Percentiles rank a stretch among this genome's conserved stretches.
Conservation (phyloP, 2,888 invertebrate genomes). For the Camptogramma bilineatum region DNA sequence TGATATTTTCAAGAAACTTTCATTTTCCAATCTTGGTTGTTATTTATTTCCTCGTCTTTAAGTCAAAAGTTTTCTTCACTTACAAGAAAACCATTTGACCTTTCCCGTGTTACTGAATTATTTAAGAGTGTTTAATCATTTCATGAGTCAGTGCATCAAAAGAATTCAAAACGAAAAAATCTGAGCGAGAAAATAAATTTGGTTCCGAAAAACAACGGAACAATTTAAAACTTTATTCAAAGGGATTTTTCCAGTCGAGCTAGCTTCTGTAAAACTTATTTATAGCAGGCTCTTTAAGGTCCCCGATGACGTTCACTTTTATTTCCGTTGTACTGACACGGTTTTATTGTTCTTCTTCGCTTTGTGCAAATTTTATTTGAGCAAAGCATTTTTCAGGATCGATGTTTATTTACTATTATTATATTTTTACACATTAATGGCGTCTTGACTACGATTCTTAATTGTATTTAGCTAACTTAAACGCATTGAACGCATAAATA, state of each 20-base stretch:
- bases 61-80: not conserved
- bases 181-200: constrained; percentile 17
- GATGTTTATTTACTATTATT: too few species aligned
- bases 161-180: constrained; percentile 16
- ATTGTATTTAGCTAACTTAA: too few species aligned
- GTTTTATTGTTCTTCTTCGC: constrained; percentile 21
- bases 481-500: too few species aligned
- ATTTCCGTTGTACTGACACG: constrained; percentile 31
- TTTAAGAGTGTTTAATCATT: constrained; percentile 9
- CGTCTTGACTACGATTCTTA: too few species aligned
- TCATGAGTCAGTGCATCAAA: constrained; percentile 17
- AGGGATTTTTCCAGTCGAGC: constrained; percentile 30
- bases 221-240: constrained; percentile 34
- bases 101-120: not conserved
- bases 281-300: constrained; percentile 33
- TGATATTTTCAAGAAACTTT: too few species aligned
- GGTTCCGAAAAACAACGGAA: constrained; percentile 21
- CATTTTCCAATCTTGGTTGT: too few species aligned
- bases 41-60: too few species aligned
- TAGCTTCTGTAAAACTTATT: constrained; percentile 35
- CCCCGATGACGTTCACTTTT: constrained; percentile 30
- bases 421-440: too few species aligned
- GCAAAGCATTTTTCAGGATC: not conserved
- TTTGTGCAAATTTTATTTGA: constrained; percentile 12
- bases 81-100: not conserved